Percentiles rank a stretch among this genome's conserved stretches.
Conservation (phyloP, 1,140 invertebrate species). For the Tachypleus tridentatus region DNA sequence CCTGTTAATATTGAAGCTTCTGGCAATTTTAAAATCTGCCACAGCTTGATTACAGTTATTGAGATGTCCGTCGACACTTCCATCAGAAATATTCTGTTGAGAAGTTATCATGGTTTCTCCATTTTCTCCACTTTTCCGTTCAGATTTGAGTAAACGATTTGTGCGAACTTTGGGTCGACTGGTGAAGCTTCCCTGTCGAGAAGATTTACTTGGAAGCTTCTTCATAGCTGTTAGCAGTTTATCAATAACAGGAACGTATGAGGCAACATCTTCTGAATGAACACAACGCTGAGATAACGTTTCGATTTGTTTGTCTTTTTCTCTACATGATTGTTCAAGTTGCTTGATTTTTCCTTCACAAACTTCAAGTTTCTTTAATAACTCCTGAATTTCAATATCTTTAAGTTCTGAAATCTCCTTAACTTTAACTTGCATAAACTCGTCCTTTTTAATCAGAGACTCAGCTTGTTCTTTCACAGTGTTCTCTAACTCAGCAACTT, state of each 20-base stretch:
- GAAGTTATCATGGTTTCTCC: slow-evolving; percentile 2
- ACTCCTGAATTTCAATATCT: slow-evolving; percentile 21
- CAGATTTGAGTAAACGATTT: slow-evolving; percentile 1
- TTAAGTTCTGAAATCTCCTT: slow-evolving; percentile 21
- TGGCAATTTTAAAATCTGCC: slow-evolving; percentile 22
- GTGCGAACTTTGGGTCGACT: neutral
- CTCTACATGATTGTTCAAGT: slow-evolving; percentile 19
- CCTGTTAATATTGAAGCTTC: slow-evolving; percentile 26
- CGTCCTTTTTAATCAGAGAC: slow-evolving; percentile 22
- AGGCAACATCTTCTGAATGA: slow-evolving; percentile 19
- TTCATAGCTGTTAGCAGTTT: slow-evolving; percentile 19
- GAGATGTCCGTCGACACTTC: slow-evolving; percentile 1
- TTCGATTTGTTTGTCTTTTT: slow-evolving; percentile 22
- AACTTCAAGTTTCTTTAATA: slow-evolving; percentile 12
- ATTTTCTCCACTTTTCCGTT: neutral
- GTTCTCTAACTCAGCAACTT: slow-evolving; percentile 23
- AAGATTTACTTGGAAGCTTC: slow-evolving; percentile 14
- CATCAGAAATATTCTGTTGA: slow-evolving; percentile 11
- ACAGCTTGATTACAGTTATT: neutral
- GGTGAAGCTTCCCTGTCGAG: neutral
- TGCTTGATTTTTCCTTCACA: slow-evolving; percentile 20
- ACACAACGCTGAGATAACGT: slow-evolving; percentile 13
- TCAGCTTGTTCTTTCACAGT: slow-evolving; percentile 21
- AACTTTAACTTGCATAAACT: slow-evolving; percentile 17
- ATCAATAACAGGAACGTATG: slow-evolving; percentile 21